phyloP scores from a whole-genome alignment of 1,140 invertebrate genomes.

The Bombus sylvicola region DNA sequence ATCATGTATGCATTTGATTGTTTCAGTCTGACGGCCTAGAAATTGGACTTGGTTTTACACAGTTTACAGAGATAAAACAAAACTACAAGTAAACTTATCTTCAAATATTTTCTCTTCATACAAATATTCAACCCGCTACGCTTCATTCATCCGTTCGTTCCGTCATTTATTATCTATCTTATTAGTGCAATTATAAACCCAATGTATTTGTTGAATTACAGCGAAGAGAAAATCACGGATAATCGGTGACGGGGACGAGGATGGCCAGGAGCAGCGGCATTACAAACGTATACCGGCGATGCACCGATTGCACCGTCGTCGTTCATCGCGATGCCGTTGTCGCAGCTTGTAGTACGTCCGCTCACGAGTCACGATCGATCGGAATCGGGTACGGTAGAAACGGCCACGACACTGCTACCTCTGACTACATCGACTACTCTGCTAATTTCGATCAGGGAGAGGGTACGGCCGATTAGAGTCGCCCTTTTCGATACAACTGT shows the following conservation, averaged over 20 bases:
- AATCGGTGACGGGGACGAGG: constrained; percentile 25
- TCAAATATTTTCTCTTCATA: too few species aligned
- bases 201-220: constrained; percentile 39
- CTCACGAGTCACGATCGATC: constrained; percentile 51
- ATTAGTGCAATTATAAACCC: neutral
- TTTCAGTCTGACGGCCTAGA: too few species aligned
- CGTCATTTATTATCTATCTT: neutral
- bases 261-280: constrained; percentile 56
- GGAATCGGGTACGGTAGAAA: constrained; percentile 54
- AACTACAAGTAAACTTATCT: too few species aligned
- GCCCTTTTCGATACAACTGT: constrained; percentile 37
- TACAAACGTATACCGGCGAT: constrained; percentile 33
- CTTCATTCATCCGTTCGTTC: too few species aligned
- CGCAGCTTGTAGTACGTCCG: constrained; percentile 47
- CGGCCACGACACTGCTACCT: constrained; percentile 45
- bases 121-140: too few species aligned
- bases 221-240: constrained; percentile 1
- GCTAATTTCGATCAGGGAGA: constrained; percentile 53
- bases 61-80: too few species aligned
- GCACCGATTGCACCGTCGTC: constrained; percentile 39
- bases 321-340: constrained; percentile 55
- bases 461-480: constrained; percentile 58
- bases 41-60: too few species aligned
- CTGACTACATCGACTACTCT: constrained; percentile 38
- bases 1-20: too few species aligned